Conservation (phyloP, 2,888 invertebrate species). For the Caradrina kadenii region DNA sequence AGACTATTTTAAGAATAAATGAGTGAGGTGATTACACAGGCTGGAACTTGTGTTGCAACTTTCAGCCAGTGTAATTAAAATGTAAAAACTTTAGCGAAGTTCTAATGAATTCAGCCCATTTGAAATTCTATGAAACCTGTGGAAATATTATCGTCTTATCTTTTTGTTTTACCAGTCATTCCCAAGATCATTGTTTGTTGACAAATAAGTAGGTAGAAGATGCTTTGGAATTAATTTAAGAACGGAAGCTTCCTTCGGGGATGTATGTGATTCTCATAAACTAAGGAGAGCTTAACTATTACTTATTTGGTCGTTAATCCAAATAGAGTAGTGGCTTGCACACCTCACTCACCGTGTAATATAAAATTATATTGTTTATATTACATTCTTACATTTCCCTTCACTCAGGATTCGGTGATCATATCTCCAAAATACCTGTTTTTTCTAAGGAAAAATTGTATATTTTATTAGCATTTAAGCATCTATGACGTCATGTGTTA, state of each 20-base stretch:
- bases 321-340: background rate
- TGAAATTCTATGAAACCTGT: conserved; percentile 45
- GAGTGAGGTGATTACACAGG: background rate
- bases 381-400: no score
- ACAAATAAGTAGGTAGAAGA: conserved; percentile 37
- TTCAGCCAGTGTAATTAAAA: conserved; percentile 43
- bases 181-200: conserved; percentile 32
- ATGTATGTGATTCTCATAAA: background rate
- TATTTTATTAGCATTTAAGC: background rate
- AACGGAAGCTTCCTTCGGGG: conserved; percentile 1
- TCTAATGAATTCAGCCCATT: conserved; percentile 45
- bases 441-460: background rate
- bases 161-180: conserved; percentile 31
- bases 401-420: background rate
- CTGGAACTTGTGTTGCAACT: conserved; percentile 6
- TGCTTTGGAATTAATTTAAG: conserved; percentile 12
- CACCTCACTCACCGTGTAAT: background rate
- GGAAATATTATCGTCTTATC: conserved; percentile 27
- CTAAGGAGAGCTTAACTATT: background rate
- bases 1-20: conserved; percentile 19
- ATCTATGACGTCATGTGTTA: background rate
- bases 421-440: background rate
- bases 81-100: conserved; percentile 51
- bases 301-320: background rate
- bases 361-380: no score